Evolutionary conservation across 1,140 invertebrate species (phyloP).

Genomic region (Megalopta genalis): DNA sequence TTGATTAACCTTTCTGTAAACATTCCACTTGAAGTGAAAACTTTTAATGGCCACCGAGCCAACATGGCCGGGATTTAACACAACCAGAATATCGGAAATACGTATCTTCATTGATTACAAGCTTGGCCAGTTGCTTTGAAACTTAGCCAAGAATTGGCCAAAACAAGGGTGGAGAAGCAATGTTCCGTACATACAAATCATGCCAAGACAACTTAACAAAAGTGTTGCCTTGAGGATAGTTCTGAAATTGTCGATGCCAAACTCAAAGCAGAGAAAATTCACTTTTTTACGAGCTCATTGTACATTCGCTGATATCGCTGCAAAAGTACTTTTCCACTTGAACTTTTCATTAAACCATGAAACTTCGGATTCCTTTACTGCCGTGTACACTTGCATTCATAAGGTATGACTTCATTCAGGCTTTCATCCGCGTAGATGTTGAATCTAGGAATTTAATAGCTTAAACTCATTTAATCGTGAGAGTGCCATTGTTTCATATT

Average conservation of each 20-base stretch:
- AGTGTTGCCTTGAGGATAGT: background rate
- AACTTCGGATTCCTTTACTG: slow-evolving; percentile 29
- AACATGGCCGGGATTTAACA: background rate
- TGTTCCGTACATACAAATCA: background rate
- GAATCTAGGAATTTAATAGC: background rate
- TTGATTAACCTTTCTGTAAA: too few species aligned
- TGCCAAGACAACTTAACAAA: slow-evolving; percentile 9
- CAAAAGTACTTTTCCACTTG: slow-evolving; percentile 17
- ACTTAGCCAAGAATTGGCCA: background rate
- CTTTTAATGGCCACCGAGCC: background rate
- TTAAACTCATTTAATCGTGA: background rate
- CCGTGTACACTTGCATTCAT: background rate
- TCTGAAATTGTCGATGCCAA: slow-evolving; percentile 11
- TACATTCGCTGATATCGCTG: background rate
- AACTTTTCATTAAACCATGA: slow-evolving; percentile 25
- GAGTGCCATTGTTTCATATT: background rate
- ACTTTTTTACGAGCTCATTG: background rate
- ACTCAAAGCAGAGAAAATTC: background rate
- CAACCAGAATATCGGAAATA: background rate
- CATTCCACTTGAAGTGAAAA: too few species aligned
- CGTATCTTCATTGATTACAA: background rate
- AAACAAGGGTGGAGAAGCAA: background rate
- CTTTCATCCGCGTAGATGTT: background rate
- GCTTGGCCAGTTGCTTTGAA: background rate
- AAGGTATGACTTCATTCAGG: background rate